Conservation (phyloP, 2,113 vertebrate genomes). For the Chloebia gouldiae region DNA sequence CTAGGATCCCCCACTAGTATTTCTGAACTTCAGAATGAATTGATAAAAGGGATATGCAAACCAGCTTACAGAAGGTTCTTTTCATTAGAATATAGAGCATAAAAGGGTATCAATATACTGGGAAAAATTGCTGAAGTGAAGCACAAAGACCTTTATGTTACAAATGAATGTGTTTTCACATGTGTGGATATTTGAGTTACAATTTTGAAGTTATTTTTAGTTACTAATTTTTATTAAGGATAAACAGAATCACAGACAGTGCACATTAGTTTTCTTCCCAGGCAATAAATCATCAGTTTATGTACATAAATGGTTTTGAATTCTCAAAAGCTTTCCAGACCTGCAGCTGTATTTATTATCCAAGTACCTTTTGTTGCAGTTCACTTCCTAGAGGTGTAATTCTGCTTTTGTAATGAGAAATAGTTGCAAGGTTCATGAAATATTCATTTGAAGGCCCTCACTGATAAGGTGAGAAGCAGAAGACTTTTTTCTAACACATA, state of each 20-base stretch:
- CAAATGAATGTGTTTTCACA: not conserved
- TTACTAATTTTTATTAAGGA: conserved; percentile 38
- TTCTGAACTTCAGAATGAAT: not conserved
- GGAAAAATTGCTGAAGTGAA: not conserved
- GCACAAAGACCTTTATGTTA: not conserved
- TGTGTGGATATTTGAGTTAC: not conserved
- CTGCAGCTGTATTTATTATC: conserved; percentile 27
- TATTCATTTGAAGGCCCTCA: not conserved
- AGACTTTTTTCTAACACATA: not conserved
- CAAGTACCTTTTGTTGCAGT: not conserved
- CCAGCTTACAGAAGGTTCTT: not conserved
- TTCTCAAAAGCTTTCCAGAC: conserved; percentile 35
- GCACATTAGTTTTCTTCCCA: conserved; percentile 38
- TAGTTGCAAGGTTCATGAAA: conserved; percentile 7
- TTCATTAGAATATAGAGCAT: not conserved
- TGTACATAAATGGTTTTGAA: conserved; percentile 36
- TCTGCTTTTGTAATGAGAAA: conserved; percentile 41
- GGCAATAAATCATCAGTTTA: conserved; percentile 55
- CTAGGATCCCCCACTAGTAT: not conserved
- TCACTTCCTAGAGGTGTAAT: conserved; percentile 16
- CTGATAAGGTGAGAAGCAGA: not conserved
- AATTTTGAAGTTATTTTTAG: not conserved
- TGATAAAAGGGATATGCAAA: not conserved
- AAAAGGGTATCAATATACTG: not conserved
- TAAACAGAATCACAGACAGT: conserved; percentile 44